Percentiles rank a stretch among this genome's conserved stretches.
phyloP scores from a whole-genome alignment of 2,888 invertebrate genomes.

The Phania funesta region DNA sequence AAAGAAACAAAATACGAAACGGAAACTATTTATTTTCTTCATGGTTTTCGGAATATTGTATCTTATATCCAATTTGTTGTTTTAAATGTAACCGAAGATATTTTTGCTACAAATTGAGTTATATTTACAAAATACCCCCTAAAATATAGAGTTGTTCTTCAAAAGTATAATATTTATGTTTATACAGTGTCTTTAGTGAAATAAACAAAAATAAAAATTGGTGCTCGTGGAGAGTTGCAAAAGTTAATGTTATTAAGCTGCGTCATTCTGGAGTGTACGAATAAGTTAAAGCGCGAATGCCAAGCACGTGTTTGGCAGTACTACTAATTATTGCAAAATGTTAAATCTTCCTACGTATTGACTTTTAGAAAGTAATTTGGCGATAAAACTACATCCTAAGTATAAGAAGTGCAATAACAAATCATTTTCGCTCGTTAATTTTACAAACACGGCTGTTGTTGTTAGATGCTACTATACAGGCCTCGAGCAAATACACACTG shows the following conservation, averaged over 20 bases:
- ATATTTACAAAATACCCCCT: conserved; percentile 36
- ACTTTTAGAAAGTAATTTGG: no score
- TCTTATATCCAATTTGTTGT: background rate
- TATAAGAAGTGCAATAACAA: no score
- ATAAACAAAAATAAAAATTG: background rate
- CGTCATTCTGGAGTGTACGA: no score
- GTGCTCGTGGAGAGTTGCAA: background rate
- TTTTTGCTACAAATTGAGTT: conserved; percentile 60
- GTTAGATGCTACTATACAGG: no score
- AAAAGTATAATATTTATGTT: conserved; percentile 40
- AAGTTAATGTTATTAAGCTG: background rate
- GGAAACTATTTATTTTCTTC: conserved; percentile 33
- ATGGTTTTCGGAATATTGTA: conserved; percentile 22
- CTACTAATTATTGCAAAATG: no score
- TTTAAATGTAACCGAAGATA: conserved; percentile 40
- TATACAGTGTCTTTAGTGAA: background rate
- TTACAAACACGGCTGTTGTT: no score
- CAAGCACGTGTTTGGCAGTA: no score
- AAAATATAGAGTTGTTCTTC: conserved; percentile 18
- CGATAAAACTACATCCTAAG: no score
- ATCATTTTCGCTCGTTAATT: no score
- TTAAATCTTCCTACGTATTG: no score
- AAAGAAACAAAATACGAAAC: background rate
- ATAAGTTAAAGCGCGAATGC: no score
- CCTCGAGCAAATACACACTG: no score